Evolutionary conservation across 2,113 vertebrate species (phyloP), one percentile per base, ranked within the genome.

Genomic region (Solea solea): DNA sequence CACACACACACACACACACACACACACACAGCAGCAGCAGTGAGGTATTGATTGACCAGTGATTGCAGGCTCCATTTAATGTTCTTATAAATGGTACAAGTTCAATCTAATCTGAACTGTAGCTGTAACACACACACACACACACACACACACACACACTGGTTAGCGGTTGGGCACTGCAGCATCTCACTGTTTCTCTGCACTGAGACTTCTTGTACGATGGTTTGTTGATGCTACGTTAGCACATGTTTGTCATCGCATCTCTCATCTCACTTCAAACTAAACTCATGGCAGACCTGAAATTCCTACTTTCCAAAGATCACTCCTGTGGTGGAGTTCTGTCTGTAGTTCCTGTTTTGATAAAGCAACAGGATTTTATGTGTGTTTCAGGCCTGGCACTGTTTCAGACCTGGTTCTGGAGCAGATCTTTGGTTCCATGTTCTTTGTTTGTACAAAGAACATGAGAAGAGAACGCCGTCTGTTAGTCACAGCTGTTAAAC

Each of bases 21-120:
- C 63, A 74, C 74, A 64, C 46, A 59, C 57, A n/a, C 11, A 15
- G 50, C 69, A 77, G 50, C 69, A 77, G 11, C 79, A 85, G 25
- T 15, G 0, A 53, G n/a, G 62, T 75, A 80, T 84, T 67, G 76
- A 81, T 80, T 81, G 76, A 64, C 50, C 70, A 48, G 76, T 76
- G 80, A 81, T 81, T 85, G 69, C 80, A 76, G 76, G 74, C 74
- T 83, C 74, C 75, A 64, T 86, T 86, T 88, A 86, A 86, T 88
- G 86, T 88, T 86, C 75, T 85, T 83, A 79, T 83, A 88, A 88
- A 88, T 83, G 77, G 69, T 63, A 79, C 83, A 81, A 84, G 80
- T 86, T 88, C 83, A 86, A 86, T 86, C 80, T 88, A 83, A 85
- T 88, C 82, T 73, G 77, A 85, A 80, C 51, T 75, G 76, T 77